These are phyloP conservation scores for Spilosoma lubricipeda DNA, from an alignment of 2,888 invertebrate species.

Conservation along the genomic window DNA sequence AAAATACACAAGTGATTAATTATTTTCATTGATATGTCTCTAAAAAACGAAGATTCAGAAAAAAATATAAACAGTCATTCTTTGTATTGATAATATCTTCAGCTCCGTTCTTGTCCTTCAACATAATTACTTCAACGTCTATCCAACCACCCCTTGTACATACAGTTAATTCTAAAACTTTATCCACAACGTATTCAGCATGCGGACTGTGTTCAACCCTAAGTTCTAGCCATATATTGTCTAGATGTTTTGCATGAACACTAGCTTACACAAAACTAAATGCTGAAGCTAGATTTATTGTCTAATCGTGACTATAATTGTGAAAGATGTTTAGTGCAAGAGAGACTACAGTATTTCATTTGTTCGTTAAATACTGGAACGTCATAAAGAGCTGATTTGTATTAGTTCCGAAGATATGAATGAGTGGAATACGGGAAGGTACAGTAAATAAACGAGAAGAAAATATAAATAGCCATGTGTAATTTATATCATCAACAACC, in stretches of 20 bases:
- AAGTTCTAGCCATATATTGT: slow-evolving; percentile 61
- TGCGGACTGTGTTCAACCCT: slow-evolving; percentile 33
- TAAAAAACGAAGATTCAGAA: too few relatives aligned
- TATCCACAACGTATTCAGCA: slow-evolving; percentile 23
- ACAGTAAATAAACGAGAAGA: too few relatives aligned
- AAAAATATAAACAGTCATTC: too few relatives aligned
- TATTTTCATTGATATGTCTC: too few relatives aligned
- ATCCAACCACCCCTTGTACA: slow-evolving; percentile 18
- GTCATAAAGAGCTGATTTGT: background rate
- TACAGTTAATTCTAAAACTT: slow-evolving; percentile 39
- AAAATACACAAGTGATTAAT: too few relatives aligned
- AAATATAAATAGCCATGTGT: too few relatives aligned
- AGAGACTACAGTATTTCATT: background rate
- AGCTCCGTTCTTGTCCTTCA: background rate
- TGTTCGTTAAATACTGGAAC: background rate
- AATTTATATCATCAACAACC: too few relatives aligned
- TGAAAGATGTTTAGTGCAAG: background rate
- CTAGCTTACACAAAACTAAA: slow-evolving; percentile 22
- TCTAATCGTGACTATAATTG: slow-evolving; percentile 9
- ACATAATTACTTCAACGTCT: slow-evolving; percentile 16
- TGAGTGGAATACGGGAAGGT: background rate
- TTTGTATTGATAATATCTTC: background rate
- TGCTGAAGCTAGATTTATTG: slow-evolving; percentile 21
- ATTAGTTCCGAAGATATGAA: background rate
- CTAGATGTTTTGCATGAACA: slow-evolving; percentile 36